Percentiles rank a stretch among this genome's conserved stretches.
Conservation (phyloP, 2,113 vertebrate species). For the Chamaea fasciata region DNA sequence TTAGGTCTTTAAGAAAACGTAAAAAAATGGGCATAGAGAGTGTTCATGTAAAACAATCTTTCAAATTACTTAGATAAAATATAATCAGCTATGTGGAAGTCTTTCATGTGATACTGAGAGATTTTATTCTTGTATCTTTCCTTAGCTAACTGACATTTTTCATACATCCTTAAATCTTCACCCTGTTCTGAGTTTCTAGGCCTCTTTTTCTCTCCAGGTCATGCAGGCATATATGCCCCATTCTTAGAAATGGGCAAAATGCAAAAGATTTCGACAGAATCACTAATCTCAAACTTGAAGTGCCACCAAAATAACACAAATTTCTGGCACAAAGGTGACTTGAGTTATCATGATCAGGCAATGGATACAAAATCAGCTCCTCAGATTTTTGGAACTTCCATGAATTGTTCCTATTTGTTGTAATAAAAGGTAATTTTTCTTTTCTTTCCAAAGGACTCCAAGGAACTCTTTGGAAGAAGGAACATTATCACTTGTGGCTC, state of each 20-base stretch:
- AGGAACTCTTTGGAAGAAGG: not conserved
- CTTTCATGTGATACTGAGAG: not conserved
- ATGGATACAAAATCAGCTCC: not conserved
- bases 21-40: not conserved
- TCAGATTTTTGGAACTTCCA: not conserved
- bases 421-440: not conserved
- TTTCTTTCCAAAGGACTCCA: not conserved
- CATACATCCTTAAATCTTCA: not conserved
- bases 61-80: not conserved
- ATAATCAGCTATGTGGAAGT: not conserved
- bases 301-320: not conserved
- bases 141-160: not conserved
- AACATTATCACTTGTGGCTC: accelerated
- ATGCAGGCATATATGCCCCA: not conserved
- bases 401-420: not conserved
- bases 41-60: not conserved
- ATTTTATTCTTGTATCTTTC: not conserved
- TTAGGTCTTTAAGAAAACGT: not conserved
- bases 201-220: not conserved
- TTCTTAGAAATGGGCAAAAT: not conserved
- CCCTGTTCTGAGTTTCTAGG: not conserved
- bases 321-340: not conserved
- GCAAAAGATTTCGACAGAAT: not conserved
- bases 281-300: not conserved
- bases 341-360: not conserved